A percentile compares a stretch with the other conserved stretches of the same genome.
Evolutionary conservation across 2,797 vertebrate genomes (phyloP).

Genomic region (Sebastes paucispinis): DNA sequence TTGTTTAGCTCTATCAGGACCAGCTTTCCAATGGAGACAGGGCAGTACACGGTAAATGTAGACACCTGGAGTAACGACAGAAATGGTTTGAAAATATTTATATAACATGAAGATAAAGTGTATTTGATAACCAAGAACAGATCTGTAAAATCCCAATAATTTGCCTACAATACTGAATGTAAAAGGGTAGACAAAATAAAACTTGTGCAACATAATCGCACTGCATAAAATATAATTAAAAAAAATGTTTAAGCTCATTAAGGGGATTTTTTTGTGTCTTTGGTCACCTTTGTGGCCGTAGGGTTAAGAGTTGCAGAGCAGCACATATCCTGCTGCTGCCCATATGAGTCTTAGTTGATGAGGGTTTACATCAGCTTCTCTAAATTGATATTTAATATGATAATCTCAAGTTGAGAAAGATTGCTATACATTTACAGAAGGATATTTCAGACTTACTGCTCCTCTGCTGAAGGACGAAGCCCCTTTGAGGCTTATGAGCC

Average conservation of each 20-base stretch:
- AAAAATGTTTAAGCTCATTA: not conserved
- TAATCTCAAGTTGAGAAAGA: not conserved
- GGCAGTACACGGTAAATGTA: conserved; percentile 31
- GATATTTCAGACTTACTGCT: conserved; percentile 52
- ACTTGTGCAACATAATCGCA: not conserved
- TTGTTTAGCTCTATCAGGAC: conserved; percentile 66
- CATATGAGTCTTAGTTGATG: too few species aligned
- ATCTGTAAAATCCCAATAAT: not conserved
- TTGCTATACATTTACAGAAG: not conserved
- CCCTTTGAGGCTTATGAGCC: not conserved
- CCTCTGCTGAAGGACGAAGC: not conserved
- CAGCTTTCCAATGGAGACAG: conserved; percentile 54
- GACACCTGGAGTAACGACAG: conserved; percentile 31
- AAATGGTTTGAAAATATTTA: not conserved
- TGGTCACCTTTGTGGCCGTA: not conserved
- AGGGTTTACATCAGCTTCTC: not conserved
- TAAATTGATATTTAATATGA: not conserved
- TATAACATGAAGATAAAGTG: not conserved
- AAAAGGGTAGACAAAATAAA: not conserved
- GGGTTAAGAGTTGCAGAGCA: not conserved
- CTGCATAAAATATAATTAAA: too few species aligned
- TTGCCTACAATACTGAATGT: not conserved
- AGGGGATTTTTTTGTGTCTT: not conserved
- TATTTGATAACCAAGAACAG: not conserved
- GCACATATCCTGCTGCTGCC: too few species aligned